Evolutionary conservation across 1,140 invertebrate genomes (phyloP).

Genomic region (Drosophila miranda): DNA sequence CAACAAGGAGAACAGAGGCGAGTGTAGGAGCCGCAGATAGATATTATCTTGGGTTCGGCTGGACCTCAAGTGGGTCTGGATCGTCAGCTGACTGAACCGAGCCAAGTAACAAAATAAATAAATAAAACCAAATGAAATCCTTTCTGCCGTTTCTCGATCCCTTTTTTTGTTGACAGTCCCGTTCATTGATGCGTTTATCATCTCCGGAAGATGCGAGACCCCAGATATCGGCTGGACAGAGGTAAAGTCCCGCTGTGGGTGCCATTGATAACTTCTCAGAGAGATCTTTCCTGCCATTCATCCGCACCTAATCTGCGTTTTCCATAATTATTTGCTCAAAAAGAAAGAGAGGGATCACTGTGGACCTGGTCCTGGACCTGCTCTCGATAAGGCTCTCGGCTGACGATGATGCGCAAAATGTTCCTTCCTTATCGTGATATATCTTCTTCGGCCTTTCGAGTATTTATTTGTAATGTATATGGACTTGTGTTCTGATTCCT

Average conservation of each 20-base stretch:
- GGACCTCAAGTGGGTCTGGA: slow-evolving; percentile 63
- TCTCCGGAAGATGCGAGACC: slow-evolving; percentile 45
- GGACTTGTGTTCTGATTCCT: slow-evolving; percentile 72
- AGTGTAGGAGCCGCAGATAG: slow-evolving; percentile 23
- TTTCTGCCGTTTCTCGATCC: slow-evolving; percentile 25
- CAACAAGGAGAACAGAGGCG: slow-evolving; percentile 11
- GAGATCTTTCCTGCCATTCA: slow-evolving; percentile 24
- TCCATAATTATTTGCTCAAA: slow-evolving; percentile 64
- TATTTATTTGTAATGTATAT: slow-evolving; percentile 54
- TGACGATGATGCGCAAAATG: slow-evolving; percentile 73
- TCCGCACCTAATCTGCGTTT: slow-evolving; percentile 72
- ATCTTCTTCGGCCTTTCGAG: slow-evolving; percentile 33
- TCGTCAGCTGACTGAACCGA: slow-evolving; percentile 61
- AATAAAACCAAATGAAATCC: slow-evolving; percentile 49
- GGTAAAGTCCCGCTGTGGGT: slow-evolving; percentile 35
- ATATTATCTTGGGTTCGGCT: slow-evolving; percentile 63
- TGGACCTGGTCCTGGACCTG: slow-evolving; percentile 11
- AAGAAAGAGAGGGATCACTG: slow-evolving; percentile 5
- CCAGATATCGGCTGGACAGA: slow-evolving; percentile 37
- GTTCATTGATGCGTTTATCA: slow-evolving; percentile 71
- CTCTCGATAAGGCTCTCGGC: slow-evolving; percentile 18
- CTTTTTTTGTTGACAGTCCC: slow-evolving; percentile 63
- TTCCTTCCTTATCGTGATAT: slow-evolving; percentile 47
- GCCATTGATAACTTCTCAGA: slow-evolving; percentile 63
- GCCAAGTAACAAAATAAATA: slow-evolving; percentile 23